A percentile compares a stretch with the other conserved stretches of the same genome.
These are phyloP conservation scores for Pantherophis vulpinus DNA, from an alignment of 2,797 vertebrate species.

Conservation along the genomic window DNA sequence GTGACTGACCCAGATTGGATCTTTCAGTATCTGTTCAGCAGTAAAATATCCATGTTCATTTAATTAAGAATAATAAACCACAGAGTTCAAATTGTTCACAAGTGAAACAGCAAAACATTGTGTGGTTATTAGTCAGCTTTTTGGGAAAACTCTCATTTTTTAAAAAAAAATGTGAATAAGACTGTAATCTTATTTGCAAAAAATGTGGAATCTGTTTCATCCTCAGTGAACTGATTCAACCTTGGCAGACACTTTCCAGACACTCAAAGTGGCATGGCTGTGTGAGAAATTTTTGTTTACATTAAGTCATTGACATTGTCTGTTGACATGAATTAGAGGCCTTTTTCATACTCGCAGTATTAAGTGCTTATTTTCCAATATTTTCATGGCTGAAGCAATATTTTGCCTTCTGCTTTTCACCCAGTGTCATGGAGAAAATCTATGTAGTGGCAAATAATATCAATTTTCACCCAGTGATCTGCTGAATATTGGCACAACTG, in stretches of 20 bases:
- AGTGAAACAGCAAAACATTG: background rate
- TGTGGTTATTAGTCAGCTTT: background rate
- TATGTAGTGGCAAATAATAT: background rate
- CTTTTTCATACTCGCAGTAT: background rate
- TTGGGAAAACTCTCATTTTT: background rate
- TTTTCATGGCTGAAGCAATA: background rate
- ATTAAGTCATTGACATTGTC: background rate
- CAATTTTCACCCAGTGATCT: background rate
- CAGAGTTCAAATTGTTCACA: background rate
- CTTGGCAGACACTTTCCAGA: background rate
- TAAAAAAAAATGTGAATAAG: background rate
- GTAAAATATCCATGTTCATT: background rate
- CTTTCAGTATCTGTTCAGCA: background rate
- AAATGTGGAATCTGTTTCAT: background rate
- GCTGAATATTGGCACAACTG: background rate
- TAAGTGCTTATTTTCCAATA: background rate
- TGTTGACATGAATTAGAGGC: background rate
- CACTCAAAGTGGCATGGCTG: background rate
- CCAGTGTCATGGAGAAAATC: background rate
- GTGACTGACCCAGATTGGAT: background rate
- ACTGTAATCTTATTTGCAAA: background rate
- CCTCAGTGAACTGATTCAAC: background rate
- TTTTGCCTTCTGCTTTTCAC: background rate
- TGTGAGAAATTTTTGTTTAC: background rate
- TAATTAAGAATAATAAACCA: background rate